A percentile compares a stretch with the other conserved stretches of the same genome.
phyloP scores from a whole-genome alignment of 2,797 vertebrate genomes.

The Tapirus indicus region DNA sequence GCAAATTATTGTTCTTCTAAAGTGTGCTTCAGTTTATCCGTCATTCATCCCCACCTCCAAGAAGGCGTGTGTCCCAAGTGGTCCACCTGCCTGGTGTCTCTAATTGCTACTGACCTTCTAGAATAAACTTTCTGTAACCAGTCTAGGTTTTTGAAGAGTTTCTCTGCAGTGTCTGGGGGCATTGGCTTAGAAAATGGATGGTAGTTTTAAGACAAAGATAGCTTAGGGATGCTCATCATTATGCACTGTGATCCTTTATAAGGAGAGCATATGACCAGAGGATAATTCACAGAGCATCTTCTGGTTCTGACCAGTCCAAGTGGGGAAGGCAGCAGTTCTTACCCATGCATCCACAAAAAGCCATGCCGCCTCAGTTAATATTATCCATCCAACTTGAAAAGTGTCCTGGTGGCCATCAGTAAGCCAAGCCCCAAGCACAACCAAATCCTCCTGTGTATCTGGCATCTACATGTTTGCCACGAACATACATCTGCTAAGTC shows the following conservation, averaged over 20 bases:
- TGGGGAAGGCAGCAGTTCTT: not conserved
- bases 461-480: not conserved
- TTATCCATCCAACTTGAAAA: not conserved
- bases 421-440: not conserved
- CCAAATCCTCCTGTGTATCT: not conserved
- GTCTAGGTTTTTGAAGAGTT: not conserved
- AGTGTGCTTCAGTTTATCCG: not conserved
- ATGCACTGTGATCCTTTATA: not conserved
- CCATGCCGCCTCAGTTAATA: not conserved
- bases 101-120: not conserved
- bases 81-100: no score
- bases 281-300: not conserved
- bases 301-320: not conserved
- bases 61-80: not conserved
- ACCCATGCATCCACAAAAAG: not conserved
- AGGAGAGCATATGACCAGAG: not conserved
- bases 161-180: not conserved
- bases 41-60: not conserved
- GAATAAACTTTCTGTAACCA: not conserved
- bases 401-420: not conserved
- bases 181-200: conserved; percentile 50
- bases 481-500: not conserved
- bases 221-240: not conserved
- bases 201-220: not conserved
- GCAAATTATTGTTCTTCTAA: not conserved